Evolutionary conservation across 2,113 vertebrate species (phyloP), one percentile per base, ranked within the genome.

Genomic region (Prolemur simus): DNA sequence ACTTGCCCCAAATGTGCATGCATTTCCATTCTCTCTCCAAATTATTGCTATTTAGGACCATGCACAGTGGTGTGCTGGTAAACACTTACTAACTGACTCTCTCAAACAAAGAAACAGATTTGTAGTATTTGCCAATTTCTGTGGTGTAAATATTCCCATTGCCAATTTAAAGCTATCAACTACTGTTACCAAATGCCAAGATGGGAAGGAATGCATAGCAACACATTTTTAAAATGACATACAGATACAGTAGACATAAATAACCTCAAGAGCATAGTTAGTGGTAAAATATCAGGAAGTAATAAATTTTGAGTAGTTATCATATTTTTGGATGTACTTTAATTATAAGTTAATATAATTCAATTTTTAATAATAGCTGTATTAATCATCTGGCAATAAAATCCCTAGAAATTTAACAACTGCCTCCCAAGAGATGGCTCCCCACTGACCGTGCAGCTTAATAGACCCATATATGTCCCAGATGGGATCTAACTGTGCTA

Each of bases 281-380:
- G 25, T 52, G 34, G 9, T 42, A 92, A 94, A 96, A 73, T 37
- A 71, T 42, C 89, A 95, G 37, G 29, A 85, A 56, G 17, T 88
- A 8, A 27, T 39, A 27, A 74, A 42, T 34, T 66, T 66, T 76
- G 27, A 76, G 45, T 39, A 80, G 93, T 68, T 91, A 88, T 81
- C 23, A 49, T 34, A 49, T 47, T 80, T 92, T 83, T 42, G 5
- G n/a, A 73, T 42, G 11, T 73, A 82, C 77, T n/a, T 92, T 89
- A 91, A 88, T n/a, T 97, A 27, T 76, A 93, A 87, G 29, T 54
- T 95, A 32, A 87, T 66, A 20, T 76, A 74, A 96, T 87, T 95
- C 25, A 13, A 47, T 39, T 69, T 69, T 96, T 80, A 90, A 84
- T 88, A 80, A 86, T 52, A 37, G 81, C 23, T 77, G 3, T n/a